A percentile compares a stretch with the other conserved stretches of the same genome.
Evolutionary conservation across 2,888 invertebrate species (phyloP).

Genomic region (Glaucopsyche alexis): DNA sequence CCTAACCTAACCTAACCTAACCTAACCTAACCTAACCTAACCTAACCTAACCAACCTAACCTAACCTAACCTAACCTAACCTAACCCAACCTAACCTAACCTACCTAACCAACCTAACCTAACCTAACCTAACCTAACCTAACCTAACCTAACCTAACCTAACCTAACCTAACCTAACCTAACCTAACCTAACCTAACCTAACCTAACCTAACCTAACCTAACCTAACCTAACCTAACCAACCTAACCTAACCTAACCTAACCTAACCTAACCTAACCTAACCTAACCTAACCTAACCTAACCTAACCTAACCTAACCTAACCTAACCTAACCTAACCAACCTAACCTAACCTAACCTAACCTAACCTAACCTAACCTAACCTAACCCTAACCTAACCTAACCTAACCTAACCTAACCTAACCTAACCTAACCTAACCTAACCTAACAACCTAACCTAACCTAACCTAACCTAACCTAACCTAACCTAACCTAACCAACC

Average conservation of each 20-base stretch:
- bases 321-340: constrained; percentile 31
- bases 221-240: constrained; percentile 28
- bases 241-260: constrained; percentile 31
- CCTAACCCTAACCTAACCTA: constrained; percentile 34
- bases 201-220: constrained; percentile 33
- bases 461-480: too few species aligned
- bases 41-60: constrained; percentile 31
- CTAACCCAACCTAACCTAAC: constrained; percentile 35
- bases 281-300: constrained; percentile 28
- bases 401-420: constrained; percentile 31
- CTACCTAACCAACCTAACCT: constrained; percentile 35
- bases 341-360: constrained; percentile 34
- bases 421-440: constrained; percentile 33
- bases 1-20: constrained; percentile 42
- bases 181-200: constrained; percentile 37
- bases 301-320: constrained; percentile 28
- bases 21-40: constrained; percentile 34
- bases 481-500: too few species aligned
- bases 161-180: constrained; percentile 34
- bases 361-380: constrained; percentile 35
- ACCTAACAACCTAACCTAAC: too few species aligned
- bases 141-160: constrained; percentile 34
- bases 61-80: constrained; percentile 33
- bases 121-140: constrained; percentile 34
- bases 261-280: constrained; percentile 29